Conservation (phyloP, 2,888 invertebrate species). For the Acrobasis repandana region DNA sequence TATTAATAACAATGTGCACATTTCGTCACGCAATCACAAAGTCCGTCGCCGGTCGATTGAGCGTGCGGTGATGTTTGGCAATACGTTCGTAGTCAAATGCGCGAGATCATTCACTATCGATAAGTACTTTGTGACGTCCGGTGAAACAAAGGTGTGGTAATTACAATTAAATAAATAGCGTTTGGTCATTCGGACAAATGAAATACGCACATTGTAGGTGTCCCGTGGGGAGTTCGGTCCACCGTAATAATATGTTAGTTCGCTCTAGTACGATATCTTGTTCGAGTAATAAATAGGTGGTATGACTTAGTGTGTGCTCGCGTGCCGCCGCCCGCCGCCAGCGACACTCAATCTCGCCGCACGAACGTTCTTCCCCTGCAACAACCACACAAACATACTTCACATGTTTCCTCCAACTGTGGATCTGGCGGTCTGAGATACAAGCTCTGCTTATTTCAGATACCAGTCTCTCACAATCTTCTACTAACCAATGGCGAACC, state of each 20-base stretch:
- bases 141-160: constrained; percentile 9
- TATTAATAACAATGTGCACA: constrained; percentile 72
- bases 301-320: constrained; percentile 32
- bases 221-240: constrained; percentile 45
- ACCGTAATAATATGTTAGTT: constrained; percentile 44
- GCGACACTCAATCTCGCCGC: constrained; percentile 89
- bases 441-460: no score
- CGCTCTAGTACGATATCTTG: constrained; percentile 19
- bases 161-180: constrained; percentile 34
- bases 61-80: constrained; percentile 68
- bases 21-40: constrained; percentile 50
- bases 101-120: constrained; percentile 32
- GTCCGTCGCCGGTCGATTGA: constrained; percentile 54
- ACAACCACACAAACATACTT: constrained; percentile 42
- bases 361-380: constrained; percentile 93
- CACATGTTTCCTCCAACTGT: no score
- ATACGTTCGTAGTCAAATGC: constrained; percentile 42
- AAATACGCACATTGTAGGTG: constrained; percentile 71
- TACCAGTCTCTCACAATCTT: no score
- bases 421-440: constrained; percentile 29
- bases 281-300: constrained; percentile 31
- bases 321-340: constrained; percentile 56
- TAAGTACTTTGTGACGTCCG: constrained; percentile 63
- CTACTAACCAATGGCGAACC: no score
- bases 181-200: constrained; percentile 47